Conservation (phyloP, 2,888 invertebrate genomes). For the Hydrotaea diabolus region DNA sequence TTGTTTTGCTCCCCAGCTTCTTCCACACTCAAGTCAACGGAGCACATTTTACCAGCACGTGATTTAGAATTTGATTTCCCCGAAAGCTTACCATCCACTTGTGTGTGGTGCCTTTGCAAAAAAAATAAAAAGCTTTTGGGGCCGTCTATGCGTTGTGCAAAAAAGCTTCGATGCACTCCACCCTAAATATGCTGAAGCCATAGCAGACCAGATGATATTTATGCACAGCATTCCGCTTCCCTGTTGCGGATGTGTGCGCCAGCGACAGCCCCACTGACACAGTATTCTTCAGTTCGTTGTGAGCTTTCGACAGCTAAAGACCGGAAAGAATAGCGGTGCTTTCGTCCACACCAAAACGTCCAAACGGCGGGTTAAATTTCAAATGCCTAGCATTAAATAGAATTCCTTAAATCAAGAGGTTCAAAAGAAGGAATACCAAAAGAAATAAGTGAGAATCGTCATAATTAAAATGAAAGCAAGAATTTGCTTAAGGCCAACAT, state of each 20-base stretch:
- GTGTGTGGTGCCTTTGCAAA: neutral
- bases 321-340: conserved; percentile 41
- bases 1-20: conserved; percentile 62
- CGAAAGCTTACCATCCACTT: conserved; percentile 61
- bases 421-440: conserved; percentile 12
- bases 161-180: conserved; percentile 54
- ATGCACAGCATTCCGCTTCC: neutral
- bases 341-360: neutral
- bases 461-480: neutral
- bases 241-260: conserved; percentile 39
- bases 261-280: conserved; percentile 59
- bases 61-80: neutral
- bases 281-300: conserved; percentile 67
- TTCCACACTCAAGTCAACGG: conserved; percentile 45
- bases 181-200: conserved; percentile 47
- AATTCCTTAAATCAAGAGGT: conserved; percentile 12
- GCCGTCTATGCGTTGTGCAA: neutral
- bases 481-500: too few species aligned
- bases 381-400: neutral
- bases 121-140: neutral
- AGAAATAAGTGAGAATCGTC: conserved; percentile 16
- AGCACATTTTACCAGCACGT: conserved; percentile 63
- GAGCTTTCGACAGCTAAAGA: conserved; percentile 70
- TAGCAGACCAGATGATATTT: conserved; percentile 30
- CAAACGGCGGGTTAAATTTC: conserved; percentile 49